A percentile compares a stretch with the other conserved stretches of the same genome.
These are phyloP conservation scores for Apis dorsata DNA, from an alignment of 1,140 invertebrate species.

Conservation along the genomic window DNA sequence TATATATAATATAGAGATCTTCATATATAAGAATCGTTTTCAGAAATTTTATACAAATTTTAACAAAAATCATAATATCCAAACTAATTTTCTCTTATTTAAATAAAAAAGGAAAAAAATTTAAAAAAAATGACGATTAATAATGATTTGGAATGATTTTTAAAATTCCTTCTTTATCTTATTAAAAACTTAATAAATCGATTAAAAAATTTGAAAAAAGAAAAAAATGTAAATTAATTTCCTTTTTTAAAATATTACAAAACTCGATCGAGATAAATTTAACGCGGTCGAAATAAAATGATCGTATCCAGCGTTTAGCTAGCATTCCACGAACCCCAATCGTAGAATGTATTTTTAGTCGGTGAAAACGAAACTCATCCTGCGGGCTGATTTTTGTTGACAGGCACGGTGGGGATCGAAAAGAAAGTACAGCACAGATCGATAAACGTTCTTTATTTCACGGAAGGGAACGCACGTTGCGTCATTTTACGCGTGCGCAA, in stretches of 20 bases:
- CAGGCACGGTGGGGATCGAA: slow-evolving; percentile 13
- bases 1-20: too few species aligned
- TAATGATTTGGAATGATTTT: neutral
- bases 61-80: too few species aligned
- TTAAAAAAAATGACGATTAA: too few species aligned
- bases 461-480: slow-evolving; percentile 11
- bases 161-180: neutral
- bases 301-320: neutral
- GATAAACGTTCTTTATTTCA: slow-evolving; percentile 3
- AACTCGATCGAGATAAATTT: neutral
- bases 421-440: slow-evolving; percentile 34
- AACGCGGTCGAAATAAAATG: neutral
- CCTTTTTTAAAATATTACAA: neutral
- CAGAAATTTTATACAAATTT: too few species aligned
- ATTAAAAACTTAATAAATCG: neutral
- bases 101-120: too few species aligned
- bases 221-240: neutral
- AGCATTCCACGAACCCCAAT: neutral
- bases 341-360: slow-evolving; percentile 31
- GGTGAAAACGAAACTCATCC: neutral
- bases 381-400: slow-evolving; percentile 31
- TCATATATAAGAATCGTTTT: too few species aligned
- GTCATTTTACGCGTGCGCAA: slow-evolving; percentile 32
- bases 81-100: too few species aligned
- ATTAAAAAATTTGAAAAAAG: neutral